Evolutionary conservation across 2,888 invertebrate genomes (phyloP).

Genomic region (Agrochola circellaris): DNA sequence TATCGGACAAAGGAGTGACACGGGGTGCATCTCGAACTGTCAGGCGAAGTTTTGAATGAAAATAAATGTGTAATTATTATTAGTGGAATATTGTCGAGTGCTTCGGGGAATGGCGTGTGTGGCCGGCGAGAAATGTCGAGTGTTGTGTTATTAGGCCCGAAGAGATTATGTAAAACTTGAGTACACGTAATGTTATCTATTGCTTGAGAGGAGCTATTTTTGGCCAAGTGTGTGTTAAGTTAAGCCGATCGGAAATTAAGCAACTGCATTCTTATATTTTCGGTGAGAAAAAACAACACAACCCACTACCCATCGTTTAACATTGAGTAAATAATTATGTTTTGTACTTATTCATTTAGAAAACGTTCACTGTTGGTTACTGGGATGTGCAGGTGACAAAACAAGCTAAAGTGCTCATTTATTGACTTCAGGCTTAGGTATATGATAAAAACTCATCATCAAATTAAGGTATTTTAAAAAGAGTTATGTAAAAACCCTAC

Average conservation of each 20-base stretch:
- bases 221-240: constrained; percentile 27
- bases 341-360: not conserved
- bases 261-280: not conserved
- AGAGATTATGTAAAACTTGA: constrained; percentile 59
- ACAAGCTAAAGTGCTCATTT: not conserved
- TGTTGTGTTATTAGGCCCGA: constrained; percentile 82
- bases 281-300: not conserved
- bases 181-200: constrained; percentile 40
- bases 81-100: constrained; percentile 80
- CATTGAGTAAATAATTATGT: not conserved
- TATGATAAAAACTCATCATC: not conserved
- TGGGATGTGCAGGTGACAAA: not conserved
- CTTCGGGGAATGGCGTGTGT: constrained; percentile 82
- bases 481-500: not conserved
- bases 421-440: not conserved
- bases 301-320: not conserved
- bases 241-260: constrained; percentile 22
- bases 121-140: constrained; percentile 69
- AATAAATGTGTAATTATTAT: constrained; percentile 88
- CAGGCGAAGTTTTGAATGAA: constrained; percentile 85
- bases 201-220: constrained; percentile 39
- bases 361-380: not conserved
- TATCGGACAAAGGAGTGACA: constrained; percentile 82
- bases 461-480: not conserved
- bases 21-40: constrained; percentile 86